Evolutionary conservation across 2,113 vertebrate species (phyloP).

Genomic region (Sakesphorus luctuosus): DNA sequence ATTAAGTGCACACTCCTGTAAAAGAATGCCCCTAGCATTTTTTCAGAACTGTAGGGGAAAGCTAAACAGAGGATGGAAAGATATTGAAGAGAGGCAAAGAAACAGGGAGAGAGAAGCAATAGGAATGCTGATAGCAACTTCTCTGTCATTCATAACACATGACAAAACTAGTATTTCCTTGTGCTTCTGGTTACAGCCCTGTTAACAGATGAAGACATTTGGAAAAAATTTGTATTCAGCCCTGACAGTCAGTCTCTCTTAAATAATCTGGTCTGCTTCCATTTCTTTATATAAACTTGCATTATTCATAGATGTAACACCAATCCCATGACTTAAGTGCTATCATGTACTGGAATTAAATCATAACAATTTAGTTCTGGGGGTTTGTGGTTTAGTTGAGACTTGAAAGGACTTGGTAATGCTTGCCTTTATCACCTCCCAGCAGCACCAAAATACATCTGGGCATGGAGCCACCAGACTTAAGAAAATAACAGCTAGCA

Average conservation of each 20-base stretch:
- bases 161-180: slow-evolving; percentile 29
- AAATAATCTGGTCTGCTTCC: slow-evolving; percentile 53
- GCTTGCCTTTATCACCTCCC: slow-evolving; percentile 59
- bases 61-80: background rate
- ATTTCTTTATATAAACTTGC: slow-evolving; percentile 58
- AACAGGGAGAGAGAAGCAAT: background rate
- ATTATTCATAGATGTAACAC: slow-evolving; percentile 62
- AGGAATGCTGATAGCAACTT: background rate
- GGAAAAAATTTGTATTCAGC: slow-evolving; percentile 39
- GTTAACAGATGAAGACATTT: slow-evolving; percentile 55
- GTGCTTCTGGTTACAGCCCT: slow-evolving; percentile 29
- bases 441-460: slow-evolving; percentile 55
- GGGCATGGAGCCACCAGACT: slow-evolving; percentile 38
- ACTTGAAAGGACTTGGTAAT: slow-evolving; percentile 37
- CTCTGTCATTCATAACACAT: slow-evolving; percentile 23
- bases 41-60: background rate
- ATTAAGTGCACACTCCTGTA: background rate
- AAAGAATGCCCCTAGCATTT: background rate
- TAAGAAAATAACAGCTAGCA: slow-evolving; percentile 39
- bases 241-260: slow-evolving; percentile 28
- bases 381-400: slow-evolving; percentile 20
- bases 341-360: slow-evolving; percentile 51
- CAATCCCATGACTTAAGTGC: slow-evolving; percentile 51
- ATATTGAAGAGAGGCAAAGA: background rate
- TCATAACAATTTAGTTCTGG: slow-evolving; percentile 37